Evolutionary conservation across 2,888 invertebrate genomes (phyloP).

Genomic region (Netelia inedita): DNA sequence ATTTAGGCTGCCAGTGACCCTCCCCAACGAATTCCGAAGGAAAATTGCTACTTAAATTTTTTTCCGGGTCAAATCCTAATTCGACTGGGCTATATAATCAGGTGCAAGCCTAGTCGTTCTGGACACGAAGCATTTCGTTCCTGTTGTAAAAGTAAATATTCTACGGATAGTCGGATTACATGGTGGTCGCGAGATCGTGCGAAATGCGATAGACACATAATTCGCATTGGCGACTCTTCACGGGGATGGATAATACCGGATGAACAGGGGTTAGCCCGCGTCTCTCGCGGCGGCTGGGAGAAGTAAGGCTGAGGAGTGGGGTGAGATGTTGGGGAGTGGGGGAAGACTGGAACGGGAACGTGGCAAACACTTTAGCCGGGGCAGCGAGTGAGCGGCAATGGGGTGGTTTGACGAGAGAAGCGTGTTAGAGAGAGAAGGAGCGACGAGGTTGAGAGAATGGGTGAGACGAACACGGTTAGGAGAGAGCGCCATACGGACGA

Average conservation of each 20-base stretch:
- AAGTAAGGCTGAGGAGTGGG: conserved; percentile 27
- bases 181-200: conserved; percentile 33
- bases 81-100: too few species aligned
- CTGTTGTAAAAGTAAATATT: not conserved
- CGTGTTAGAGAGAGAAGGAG: conserved; percentile 55
- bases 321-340: conserved; percentile 11
- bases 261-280: conserved; percentile 66
- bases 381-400: conserved; percentile 1
- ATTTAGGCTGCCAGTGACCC: too few species aligned
- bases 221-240: conserved; percentile 30
- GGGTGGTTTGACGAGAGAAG: conserved; percentile 62
- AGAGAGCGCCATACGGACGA: conserved; percentile 84
- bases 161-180: not conserved
- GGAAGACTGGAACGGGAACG: conserved; percentile 18
- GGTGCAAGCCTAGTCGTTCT: not conserved
- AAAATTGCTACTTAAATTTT: too few species aligned
- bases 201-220: not conserved
- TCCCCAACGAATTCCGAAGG: too few species aligned
- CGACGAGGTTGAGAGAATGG: conserved; percentile 64
- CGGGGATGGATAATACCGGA: conserved; percentile 65
- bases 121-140: not conserved
- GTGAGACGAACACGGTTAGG: conserved; percentile 71
- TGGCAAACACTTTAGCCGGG: conserved; percentile 56
- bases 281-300: conserved; percentile 27
- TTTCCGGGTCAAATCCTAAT: too few species aligned